These are phyloP conservation scores for Thymallus thymallus DNA, from an alignment of 2,113 vertebrate species.

Conservation along the genomic window DNA sequence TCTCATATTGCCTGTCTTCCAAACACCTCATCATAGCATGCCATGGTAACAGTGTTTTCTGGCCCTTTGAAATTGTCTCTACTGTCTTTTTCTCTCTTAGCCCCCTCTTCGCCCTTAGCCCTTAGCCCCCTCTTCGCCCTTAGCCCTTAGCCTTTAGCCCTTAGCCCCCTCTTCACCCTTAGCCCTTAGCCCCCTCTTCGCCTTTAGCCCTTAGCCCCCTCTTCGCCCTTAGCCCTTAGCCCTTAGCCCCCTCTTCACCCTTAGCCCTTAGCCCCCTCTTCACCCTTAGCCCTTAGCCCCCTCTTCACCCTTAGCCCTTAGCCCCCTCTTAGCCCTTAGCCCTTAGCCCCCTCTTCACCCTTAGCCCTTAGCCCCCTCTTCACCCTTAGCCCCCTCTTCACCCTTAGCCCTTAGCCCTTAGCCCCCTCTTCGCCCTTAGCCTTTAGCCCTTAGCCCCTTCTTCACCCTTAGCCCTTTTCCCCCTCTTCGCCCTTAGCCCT, in stretches of 20 bases:
- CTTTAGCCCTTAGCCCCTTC: too few relatives aligned
- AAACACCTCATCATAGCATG: conserved; percentile 94
- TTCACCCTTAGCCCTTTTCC: too few relatives aligned
- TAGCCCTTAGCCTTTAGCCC: conserved; percentile 74
- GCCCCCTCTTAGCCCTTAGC: conserved; percentile 73
- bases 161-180: conserved; percentile 69
- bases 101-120: conserved; percentile 66
- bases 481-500: conserved; percentile 75
- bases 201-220: conserved; percentile 73
- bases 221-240: conserved; percentile 74
- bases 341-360: conserved; percentile 74
- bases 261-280: conserved; percentile 74
- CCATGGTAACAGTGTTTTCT: conserved; percentile 88
- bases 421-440: conserved; percentile 68
- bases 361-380: conserved; percentile 71
- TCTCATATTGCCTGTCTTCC: conserved; percentile 93
- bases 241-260: conserved; percentile 69
- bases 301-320: conserved; percentile 69
- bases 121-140: too few relatives aligned
- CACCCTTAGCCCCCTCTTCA: too few relatives aligned
- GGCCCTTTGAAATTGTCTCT: conserved; percentile 82
- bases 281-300: conserved; percentile 73
- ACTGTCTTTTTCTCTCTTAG: conserved; percentile 74
- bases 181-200: too few relatives aligned
- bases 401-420: conserved; percentile 73